Conservation (phyloP, 2,113 vertebrate species). For the Callipepla californica region DNA sequence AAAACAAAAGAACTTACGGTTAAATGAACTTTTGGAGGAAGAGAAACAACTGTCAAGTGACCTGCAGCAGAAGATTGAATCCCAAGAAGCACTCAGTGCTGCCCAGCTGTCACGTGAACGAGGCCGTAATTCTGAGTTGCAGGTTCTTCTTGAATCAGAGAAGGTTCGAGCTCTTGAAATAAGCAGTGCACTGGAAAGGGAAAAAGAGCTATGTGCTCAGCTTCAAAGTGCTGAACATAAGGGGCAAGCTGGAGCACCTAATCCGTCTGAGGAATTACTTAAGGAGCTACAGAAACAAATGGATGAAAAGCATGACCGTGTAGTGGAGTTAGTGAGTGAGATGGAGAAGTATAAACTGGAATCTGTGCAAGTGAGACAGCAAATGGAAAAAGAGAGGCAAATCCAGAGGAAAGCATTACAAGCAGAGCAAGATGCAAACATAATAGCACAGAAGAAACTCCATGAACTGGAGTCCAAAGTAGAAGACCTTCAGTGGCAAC, state of each 20-base stretch:
- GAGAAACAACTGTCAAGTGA: constrained; percentile 82
- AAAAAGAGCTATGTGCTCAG: constrained; percentile 79
- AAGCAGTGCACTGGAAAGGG: constrained; percentile 82
- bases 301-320: constrained; percentile 86
- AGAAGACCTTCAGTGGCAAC: constrained; percentile 82
- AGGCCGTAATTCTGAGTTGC: constrained; percentile 84
- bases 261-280: constrained; percentile 80
- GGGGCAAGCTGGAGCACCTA: constrained; percentile 51
- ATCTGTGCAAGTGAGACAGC: constrained; percentile 81
- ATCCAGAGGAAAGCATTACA: constrained; percentile 77
- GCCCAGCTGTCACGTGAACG: constrained; percentile 79
- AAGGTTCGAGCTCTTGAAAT: constrained; percentile 84
- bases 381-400: constrained; percentile 86
- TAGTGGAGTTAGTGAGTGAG: constrained; percentile 87
- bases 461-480: constrained; percentile 79
- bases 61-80: constrained; percentile 83
- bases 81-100: constrained; percentile 77
- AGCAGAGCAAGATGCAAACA: constrained; percentile 83
- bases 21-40: constrained; percentile 83
- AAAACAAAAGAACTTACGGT: constrained; percentile 77
- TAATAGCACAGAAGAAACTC: constrained; percentile 78
- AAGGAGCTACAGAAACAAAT: constrained; percentile 87
- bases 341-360: constrained; percentile 88
- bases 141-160: constrained; percentile 90
- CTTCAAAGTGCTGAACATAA: constrained; percentile 63